A percentile compares a stretch with the other conserved stretches of the same genome.
phyloP scores from a whole-genome alignment of 1,140 invertebrate species.

The Phenacoccus solenopsis region DNA sequence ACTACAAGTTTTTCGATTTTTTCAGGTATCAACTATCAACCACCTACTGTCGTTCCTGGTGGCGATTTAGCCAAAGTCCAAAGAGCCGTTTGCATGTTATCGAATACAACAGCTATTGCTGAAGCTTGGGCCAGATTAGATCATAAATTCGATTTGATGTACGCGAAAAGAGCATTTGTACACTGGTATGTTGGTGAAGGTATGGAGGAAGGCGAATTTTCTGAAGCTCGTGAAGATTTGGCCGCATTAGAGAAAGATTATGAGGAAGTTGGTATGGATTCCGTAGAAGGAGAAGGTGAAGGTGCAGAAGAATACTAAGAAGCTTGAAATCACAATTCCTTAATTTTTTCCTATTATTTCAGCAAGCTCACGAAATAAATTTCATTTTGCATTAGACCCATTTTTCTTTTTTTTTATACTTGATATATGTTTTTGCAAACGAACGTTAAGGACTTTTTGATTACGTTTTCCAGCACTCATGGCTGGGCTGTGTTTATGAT shows the following conservation, averaged over 20 bases:
- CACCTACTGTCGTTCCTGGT: constrained; percentile 64
- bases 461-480: no score
- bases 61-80: constrained; percentile 74
- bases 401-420: not conserved
- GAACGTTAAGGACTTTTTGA: no score
- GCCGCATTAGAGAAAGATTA: constrained; percentile 52
- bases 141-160: constrained; percentile 51
- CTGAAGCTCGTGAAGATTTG: constrained; percentile 49
- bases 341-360: not conserved
- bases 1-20: not conserved
- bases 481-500: no score
- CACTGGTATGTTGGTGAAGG: constrained; percentile 41
- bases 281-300: constrained; percentile 40
- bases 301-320: constrained; percentile 36
- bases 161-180: constrained; percentile 40
- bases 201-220: constrained; percentile 54
- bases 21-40: constrained; percentile 64
- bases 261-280: constrained; percentile 51
- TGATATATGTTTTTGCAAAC: no score
- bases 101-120: constrained; percentile 71
- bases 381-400: not conserved
- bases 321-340: constrained; percentile 32
- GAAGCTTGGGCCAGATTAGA: constrained; percentile 69
- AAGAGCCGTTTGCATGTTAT: constrained; percentile 74
- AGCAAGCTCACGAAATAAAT: not conserved